phyloP scores from a whole-genome alignment of 2,797 vertebrate genomes.

The Steatocranus sp. region DNA sequence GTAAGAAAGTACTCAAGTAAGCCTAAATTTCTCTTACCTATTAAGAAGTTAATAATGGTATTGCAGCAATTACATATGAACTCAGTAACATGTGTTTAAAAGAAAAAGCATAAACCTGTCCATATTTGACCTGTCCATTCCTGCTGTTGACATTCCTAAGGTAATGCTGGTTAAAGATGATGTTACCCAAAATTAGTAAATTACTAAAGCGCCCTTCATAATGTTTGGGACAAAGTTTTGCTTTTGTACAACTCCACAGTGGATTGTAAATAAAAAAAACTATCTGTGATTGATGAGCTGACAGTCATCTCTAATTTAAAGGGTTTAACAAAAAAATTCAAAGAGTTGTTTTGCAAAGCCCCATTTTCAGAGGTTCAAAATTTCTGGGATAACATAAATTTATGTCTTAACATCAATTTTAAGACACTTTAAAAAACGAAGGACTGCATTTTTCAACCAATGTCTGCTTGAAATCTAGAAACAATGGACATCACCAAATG shows the following conservation, averaged over 20 bases:
- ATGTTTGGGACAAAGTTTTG: not conserved
- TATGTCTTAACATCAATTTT: not conserved
- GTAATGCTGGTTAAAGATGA: constrained; percentile 8
- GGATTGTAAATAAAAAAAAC: not conserved
- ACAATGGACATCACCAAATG: not conserved
- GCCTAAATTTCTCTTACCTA: constrained; percentile 31
- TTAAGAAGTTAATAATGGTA: constrained; percentile 31
- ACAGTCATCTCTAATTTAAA: not conserved
- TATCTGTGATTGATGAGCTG: not conserved
- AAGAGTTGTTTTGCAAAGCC: not conserved
- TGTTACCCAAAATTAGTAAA: not conserved
- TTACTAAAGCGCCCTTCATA: not conserved
- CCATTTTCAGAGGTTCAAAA: not conserved
- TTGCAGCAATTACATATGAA: constrained; percentile 48
- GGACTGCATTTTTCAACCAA: accelerated
- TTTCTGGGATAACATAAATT: not conserved
- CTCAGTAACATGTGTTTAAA: constrained; percentile 42
- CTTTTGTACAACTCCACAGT: not conserved
- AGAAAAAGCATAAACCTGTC: constrained; percentile 2
- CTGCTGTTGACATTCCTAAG: not conserved
- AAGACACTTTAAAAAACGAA: not conserved
- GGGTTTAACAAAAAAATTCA: not conserved
- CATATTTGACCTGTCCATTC: not conserved
- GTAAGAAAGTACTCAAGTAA: constrained; percentile 26
- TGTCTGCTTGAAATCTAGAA: not conserved